phyloP scores from a whole-genome alignment of 2,797 vertebrate species.

The Microtus obscurus region DNA sequence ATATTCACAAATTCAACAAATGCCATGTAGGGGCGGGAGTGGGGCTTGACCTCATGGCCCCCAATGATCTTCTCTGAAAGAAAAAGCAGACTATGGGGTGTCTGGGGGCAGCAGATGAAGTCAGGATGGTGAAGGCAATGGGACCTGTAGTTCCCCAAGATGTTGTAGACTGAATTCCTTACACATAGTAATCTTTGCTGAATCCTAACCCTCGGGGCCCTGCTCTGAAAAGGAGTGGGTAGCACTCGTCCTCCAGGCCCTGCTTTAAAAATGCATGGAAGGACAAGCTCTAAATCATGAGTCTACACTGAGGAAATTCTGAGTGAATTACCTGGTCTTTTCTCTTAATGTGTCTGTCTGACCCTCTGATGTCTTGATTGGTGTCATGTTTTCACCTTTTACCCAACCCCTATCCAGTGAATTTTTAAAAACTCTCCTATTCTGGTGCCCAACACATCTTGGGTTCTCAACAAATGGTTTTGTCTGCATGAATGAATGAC shows the following conservation, averaged over 20 bases:
- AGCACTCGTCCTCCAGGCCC: rapidly evolving
- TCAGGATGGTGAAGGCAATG: background rate
- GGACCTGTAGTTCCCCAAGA: too few species aligned
- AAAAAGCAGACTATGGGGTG: background rate
- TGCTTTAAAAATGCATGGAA: background rate
- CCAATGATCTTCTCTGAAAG: background rate
- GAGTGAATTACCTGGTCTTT: background rate
- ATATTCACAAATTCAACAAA: background rate
- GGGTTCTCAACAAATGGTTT: background rate
- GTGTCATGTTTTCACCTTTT: background rate
- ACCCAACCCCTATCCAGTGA: background rate
- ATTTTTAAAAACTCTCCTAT: background rate
- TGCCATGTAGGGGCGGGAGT: background rate
- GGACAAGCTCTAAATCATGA: rapidly evolving
- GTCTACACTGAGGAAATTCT: background rate
- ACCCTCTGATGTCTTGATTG: background rate
- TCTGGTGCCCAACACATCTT: background rate
- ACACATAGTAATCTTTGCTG: background rate
- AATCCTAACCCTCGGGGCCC: background rate
- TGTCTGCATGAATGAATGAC: background rate
- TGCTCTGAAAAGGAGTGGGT: background rate
- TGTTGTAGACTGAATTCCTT: background rate
- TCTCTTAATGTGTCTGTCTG: background rate
- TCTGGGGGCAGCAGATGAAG: too few species aligned
- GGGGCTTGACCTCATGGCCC: background rate